phyloP scores from a whole-genome alignment of 2,888 invertebrate genomes.

The Metopia argyrocephala region DNA sequence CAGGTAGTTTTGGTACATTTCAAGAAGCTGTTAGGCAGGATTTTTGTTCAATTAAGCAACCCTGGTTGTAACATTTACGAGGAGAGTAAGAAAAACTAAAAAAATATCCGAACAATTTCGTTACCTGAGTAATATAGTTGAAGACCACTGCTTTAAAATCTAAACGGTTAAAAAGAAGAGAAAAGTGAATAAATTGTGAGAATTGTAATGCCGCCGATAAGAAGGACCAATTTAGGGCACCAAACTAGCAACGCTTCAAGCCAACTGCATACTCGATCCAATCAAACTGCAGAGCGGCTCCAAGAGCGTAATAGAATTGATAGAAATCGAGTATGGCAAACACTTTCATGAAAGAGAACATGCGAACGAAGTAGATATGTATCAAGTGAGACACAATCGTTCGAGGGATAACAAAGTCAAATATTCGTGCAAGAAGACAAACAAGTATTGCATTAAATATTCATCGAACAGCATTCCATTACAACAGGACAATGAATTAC shows the following conservation, averaged over 20 bases:
- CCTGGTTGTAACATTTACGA: no score
- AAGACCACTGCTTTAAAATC: no score
- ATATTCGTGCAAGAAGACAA: constrained; percentile 25
- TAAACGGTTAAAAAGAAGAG: no score
- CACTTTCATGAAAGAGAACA: constrained; percentile 22
- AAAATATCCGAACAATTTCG: no score
- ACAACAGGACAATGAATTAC: constrained; percentile 27
- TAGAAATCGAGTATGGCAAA: constrained; percentile 45
- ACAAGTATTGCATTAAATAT: constrained; percentile 23
- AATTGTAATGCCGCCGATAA: constrained; percentile 32
- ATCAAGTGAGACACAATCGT: constrained; percentile 12
- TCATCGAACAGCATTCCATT: constrained; percentile 31
- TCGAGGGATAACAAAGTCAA: constrained; percentile 2
- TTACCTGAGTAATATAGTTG: no score
- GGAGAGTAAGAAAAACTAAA: no score
- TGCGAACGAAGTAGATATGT: not conserved
- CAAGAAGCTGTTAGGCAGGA: no score
- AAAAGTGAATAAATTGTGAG: no score
- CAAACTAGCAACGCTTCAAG: not conserved
- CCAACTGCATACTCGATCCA: constrained; percentile 4
- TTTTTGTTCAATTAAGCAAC: no score
- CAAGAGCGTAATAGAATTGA: constrained; percentile 52
- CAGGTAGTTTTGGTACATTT: no score
- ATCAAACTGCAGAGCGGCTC: constrained; percentile 43
- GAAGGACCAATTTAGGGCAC: constrained; percentile 23